Evolutionary conservation across 2,888 invertebrate species (phyloP).

Genomic region (Agonopterix arenella): DNA sequence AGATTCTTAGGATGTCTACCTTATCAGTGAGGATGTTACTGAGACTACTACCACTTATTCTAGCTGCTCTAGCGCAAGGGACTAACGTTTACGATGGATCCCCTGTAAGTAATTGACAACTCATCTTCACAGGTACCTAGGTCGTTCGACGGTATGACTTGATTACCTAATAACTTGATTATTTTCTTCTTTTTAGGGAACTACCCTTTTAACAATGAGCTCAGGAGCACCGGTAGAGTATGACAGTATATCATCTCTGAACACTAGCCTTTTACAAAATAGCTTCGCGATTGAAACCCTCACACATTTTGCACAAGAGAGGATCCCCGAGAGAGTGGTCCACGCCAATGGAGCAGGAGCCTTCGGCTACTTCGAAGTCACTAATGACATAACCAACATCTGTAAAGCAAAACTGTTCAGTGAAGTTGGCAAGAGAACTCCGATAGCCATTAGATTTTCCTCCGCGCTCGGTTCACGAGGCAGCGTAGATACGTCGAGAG

Average conservation of each 20-base stretch:
- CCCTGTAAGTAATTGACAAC: no score
- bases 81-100: no score
- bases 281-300: slow-evolving; percentile 80
- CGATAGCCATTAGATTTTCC: slow-evolving; percentile 74
- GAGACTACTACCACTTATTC: no score
- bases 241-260: slow-evolving; percentile 4
- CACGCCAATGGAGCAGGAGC: slow-evolving; percentile 93
- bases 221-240: slow-evolving; percentile 7
- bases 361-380: slow-evolving; percentile 6
- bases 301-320: slow-evolving; percentile 86
- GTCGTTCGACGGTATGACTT: no score
- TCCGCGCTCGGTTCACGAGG: slow-evolving; percentile 79
- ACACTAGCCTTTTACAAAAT: slow-evolving; percentile 6
- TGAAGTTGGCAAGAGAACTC: slow-evolving; percentile 76
- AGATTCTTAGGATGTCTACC: no score
- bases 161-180: no score
- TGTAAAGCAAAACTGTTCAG: slow-evolving; percentile 77
- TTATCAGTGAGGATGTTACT: no score
- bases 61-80: no score
- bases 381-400: slow-evolving; percentile 1
- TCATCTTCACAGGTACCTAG: no score
- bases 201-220: slow-evolving; percentile 51
- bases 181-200: no score
- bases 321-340: slow-evolving; percentile 92
- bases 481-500: slow-evolving; percentile 67